Evolutionary conservation across 2,113 vertebrate species (phyloP), one percentile per base, ranked within the genome.

Genomic region (Machaerirhynchus nigripectus): DNA sequence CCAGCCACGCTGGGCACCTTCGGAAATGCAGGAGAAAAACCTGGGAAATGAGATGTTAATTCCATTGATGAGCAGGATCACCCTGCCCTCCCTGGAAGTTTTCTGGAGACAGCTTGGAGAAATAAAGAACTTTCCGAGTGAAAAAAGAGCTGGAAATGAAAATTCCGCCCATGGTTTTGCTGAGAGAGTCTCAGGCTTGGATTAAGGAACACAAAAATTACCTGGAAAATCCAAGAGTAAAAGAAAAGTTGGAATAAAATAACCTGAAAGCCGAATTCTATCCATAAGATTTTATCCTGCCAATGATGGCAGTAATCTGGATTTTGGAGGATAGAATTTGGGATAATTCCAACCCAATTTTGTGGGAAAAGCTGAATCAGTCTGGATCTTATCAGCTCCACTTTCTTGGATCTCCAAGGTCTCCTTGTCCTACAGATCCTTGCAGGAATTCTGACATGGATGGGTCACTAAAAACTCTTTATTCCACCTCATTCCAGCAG

Each of bases 31-130:
- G 31, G 26, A 3, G 15, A 40, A 57, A 40, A 69, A 74, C 23
- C 61, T 61, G 47, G 68, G 71, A 88, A 95, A 93, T 86, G 90
- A 95, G 88, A 88, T 57, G 50, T 30, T 93, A 90, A 94, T 90
- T 39, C 28, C n/a, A 15, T 61, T 68, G 4, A 28, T 56, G 71
- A 93, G 79, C 55, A 73, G 88, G 88, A 77, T 75, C 86, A 63
- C 5, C 50, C 86, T 95, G 96, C 84, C 87, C 77, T 90, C 87
- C 87, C 77, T 90, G 52, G 80, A 57, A 47, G 49, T 74, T 74
- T 84, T 23, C 18, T 63, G 65, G 65, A 68, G 55, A 10, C 69
- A 78, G 78, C 70, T 64, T 20, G 9, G 44, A 87, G 68, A 30
- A 86, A 83, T 1, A 3, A 90, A 92, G 55, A 85, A 65, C 11